phyloP scores from a whole-genome alignment of 2,113 vertebrate genomes.

The Pluvianellus socialis region DNA sequence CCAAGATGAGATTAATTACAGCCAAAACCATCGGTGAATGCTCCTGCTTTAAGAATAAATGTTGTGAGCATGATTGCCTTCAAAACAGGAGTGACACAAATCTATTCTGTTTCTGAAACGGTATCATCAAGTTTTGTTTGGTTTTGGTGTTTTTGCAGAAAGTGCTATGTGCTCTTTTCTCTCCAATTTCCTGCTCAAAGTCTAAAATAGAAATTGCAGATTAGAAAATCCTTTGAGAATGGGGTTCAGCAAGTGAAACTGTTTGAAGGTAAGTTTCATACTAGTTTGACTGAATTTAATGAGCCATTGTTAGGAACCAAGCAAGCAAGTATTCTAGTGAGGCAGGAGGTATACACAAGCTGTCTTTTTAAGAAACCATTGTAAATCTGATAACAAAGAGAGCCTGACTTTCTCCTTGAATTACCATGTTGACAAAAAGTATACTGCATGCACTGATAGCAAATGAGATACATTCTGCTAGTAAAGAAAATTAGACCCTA shows the following conservation, averaged over 20 bases:
- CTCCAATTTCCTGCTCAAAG: constrained; percentile 70
- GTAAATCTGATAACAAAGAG: constrained; percentile 72
- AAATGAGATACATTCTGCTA: constrained; percentile 70
- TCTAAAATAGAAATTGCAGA: constrained; percentile 76
- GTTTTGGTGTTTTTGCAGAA: constrained; percentile 38
- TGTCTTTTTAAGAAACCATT: constrained; percentile 70
- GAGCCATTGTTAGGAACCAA: constrained; percentile 76
- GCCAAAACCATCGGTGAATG: background rate
- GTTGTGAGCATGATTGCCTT: constrained; percentile 32
- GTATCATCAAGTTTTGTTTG: constrained; percentile 22
- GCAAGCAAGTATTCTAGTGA: constrained; percentile 66
- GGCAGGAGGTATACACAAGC: constrained; percentile 65
- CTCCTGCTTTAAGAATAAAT: constrained; percentile 20
- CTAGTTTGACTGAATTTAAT: constrained; percentile 78
- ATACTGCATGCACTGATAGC: constrained; percentile 58
- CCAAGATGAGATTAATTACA: constrained; percentile 56
- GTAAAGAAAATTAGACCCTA: constrained; percentile 70
- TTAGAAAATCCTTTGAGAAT: constrained; percentile 76
- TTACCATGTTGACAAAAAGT: constrained; percentile 71
- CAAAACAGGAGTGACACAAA: constrained; percentile 35
- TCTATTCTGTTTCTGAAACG: constrained; percentile 22
- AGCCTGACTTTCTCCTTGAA: constrained; percentile 71
- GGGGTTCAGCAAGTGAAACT: constrained; percentile 70
- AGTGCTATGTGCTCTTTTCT: constrained; percentile 52
- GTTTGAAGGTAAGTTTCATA: constrained; percentile 81